Evolutionary conservation across 2,797 vertebrate species (phyloP), one percentile per base, ranked within the genome.

Genomic region (Allobates femoralis): DNA sequence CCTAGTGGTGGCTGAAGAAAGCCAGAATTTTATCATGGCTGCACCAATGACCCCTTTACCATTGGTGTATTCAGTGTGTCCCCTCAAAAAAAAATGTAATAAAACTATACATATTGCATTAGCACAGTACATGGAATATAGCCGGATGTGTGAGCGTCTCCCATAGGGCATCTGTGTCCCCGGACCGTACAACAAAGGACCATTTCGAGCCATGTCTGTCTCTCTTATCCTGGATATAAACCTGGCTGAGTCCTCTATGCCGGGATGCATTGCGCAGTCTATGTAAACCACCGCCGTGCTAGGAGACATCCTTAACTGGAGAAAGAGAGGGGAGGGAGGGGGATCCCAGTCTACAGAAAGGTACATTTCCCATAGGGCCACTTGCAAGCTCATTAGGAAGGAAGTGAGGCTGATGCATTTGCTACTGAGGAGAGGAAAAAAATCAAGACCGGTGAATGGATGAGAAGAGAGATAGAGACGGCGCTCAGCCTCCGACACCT

Each of bases 311-410:
- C 51, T 32, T 76, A 56, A 58, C 76, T 56, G 76, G 76, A 78
- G 34, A 46, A 41, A 34, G 46, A 7, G 69, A 64, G 79, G n/a
- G n/a, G n/a, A 81, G 41, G 60, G 28, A 32, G 85, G 69, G 67
- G 34, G 51, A 75, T 82, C 74, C 80, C 53, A 73, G 81, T 18
- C 81, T 79, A 60, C 51, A 83, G 64, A 69, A 85, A 88, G 67
- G 67, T 81, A 80, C 86, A 81, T 84, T 56, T 80, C 86, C 86
- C 86, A 81, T 30, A 56, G 86, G 86, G 66, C 77, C 76, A 88
- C 77, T 88, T 88, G 86, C 66, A 81, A 81, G 86, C 82, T 88
- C 82, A 85, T 88, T 84, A 88, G 86, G 82, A 84, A 85, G 82
- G 86, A 81, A 80, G 82, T 79, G 81, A 84, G 55, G 55, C 82